Base-by-base conservation (phyloP, 2,888 invertebrate species). In the Melikaiella ostensackeni region DNA sequence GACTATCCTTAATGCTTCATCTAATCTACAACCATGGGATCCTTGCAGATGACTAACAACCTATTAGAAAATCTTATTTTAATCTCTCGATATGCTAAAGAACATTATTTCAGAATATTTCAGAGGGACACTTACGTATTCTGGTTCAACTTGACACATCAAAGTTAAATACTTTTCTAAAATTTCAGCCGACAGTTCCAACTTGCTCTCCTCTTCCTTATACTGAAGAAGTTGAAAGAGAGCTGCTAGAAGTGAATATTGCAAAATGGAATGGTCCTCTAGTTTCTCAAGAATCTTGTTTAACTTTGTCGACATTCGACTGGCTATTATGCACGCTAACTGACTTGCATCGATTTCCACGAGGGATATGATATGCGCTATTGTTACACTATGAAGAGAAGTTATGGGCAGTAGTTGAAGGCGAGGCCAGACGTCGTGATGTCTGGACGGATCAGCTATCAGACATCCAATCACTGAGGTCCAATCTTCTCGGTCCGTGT, bases 1-100 rank as follows among this genome's bases (percentile, higher is more conserved):
- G 63, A 95, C 95, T 79, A 96, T 94, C 91, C 93, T 91, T 66
- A 94, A 90, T 30, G 95, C 95, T 83, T 93, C 92, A 79, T 95
- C 95, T 70, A 94, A 92, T 74, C 95, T 92, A 88, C 95, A 96
- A 21, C 90, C 90, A 76, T 90, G 89, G 38, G 86, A 77, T 11
- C 89, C 90, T 79, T 87, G 86, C 59, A 91, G 84, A 76, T 91
- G 90, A 78, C 75, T 82, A 73, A 89, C 86, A 50, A 91, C 89
- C 89, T 89, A 46, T 3, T 79, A 77, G 19, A 66, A 24, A 33
- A 4, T 38, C 27, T 21, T 9, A 76, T 55, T 21, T 16, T 55
- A 50, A 13, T 30, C 21, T n/a, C 2, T 66, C 64, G 21, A 59
- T 21, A 59, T 38, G 55, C 55, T 55, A 27, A n/a, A n/a, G 24